Evolutionary conservation across 2,797 vertebrate species (phyloP).

Genomic region (Clarias laeviceps): DNA sequence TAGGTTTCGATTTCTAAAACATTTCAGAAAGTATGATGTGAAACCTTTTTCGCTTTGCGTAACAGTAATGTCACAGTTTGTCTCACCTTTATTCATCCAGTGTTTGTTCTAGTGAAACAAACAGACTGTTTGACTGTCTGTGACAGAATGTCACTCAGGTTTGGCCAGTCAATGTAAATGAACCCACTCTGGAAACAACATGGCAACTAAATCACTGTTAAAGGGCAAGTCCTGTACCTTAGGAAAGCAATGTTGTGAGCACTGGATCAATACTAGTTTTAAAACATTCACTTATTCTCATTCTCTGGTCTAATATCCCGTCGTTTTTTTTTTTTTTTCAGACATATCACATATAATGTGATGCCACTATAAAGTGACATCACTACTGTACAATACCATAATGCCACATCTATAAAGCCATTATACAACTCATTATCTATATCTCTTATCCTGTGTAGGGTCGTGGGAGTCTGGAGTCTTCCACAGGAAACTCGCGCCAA

Average conservation of each 20-base stretch:
- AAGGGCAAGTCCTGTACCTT: not conserved
- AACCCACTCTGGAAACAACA: not conserved
- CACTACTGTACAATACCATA: no score
- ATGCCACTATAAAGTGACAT: no score
- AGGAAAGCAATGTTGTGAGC: not conserved
- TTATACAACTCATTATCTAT: no score
- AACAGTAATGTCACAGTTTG: no score
- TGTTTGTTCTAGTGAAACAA: slow-evolving; percentile 10
- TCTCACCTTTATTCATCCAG: not conserved
- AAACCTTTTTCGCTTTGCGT: not conserved
- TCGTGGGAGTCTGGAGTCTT: no score
- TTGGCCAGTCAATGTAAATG: not conserved
- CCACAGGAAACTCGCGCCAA: no score
- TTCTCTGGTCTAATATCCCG: no score
- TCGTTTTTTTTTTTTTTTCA: no score
- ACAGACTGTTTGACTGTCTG: not conserved
- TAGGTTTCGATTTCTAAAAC: not conserved
- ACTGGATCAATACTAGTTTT: not conserved
- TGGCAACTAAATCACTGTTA: not conserved
- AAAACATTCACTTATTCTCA: not conserved
- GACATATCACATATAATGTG: no score
- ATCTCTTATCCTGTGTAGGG: no score
- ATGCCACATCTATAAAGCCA: no score
- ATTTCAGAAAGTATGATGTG: not conserved
- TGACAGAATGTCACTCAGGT: not conserved